Evolutionary conservation across 2,888 invertebrate genomes (phyloP).

Genomic region (Dorcus parallelipipedus): DNA sequence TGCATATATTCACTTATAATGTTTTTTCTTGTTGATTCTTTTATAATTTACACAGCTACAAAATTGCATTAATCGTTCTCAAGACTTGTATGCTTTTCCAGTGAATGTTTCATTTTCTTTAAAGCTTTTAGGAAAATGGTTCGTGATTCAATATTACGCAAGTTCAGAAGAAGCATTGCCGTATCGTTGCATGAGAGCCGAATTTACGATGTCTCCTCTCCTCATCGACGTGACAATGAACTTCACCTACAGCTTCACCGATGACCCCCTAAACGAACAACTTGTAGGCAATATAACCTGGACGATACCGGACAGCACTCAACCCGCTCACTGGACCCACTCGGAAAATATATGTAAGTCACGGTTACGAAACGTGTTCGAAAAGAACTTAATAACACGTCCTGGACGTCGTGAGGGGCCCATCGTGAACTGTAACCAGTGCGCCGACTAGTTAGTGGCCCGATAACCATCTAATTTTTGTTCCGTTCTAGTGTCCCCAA

Average conservation of each 20-base stretch:
- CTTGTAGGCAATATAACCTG: conserved; percentile 84
- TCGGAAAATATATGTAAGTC: conserved; percentile 78
- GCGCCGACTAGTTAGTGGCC: too few species aligned
- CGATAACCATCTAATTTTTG: too few species aligned
- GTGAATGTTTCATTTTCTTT: too few species aligned
- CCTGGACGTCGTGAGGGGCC: too few species aligned
- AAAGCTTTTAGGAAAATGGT: conserved; percentile 82
- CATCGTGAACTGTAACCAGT: too few species aligned
- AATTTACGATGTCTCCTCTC: conserved; percentile 57
- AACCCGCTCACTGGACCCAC: conserved; percentile 84
- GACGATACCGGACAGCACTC: conserved; percentile 68
- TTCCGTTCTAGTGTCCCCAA: too few species aligned
- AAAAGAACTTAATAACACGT: too few species aligned
- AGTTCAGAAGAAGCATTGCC: conserved; percentile 83
- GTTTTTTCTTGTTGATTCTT: neutral
- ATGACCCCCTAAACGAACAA: conserved; percentile 77
- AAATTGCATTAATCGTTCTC: too few species aligned
- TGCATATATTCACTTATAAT: neutral
- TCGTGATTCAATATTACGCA: conserved; percentile 83
- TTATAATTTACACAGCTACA: too few species aligned
- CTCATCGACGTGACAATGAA: conserved; percentile 77
- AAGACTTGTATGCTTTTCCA: too few species aligned
- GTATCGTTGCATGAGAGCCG: conserved; percentile 82
- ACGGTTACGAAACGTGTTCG: too few species aligned
- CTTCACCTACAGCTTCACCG: conserved; percentile 81